Conservation (phyloP, 2,113 vertebrate genomes). For the Aramus guarauna region DNA sequence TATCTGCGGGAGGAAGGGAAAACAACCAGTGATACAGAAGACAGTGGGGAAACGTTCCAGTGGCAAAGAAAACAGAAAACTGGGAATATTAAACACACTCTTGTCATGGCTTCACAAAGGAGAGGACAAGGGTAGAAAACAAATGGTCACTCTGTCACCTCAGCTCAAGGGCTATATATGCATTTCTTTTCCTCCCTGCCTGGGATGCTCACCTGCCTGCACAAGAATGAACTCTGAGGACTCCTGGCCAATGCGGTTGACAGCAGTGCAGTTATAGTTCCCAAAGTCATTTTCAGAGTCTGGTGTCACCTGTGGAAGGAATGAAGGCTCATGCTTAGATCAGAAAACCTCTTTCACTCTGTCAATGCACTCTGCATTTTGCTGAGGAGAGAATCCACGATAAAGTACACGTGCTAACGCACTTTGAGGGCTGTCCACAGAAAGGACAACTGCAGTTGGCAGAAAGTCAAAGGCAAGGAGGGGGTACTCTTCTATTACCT, state of each 20-base stretch:
- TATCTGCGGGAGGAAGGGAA: conserved; percentile 76
- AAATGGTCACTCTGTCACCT: background rate
- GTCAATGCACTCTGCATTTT: background rate
- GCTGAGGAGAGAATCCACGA: background rate
- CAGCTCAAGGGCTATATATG: background rate
- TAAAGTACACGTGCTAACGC: background rate
- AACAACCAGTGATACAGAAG: background rate
- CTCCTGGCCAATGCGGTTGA: conserved; percentile 95
- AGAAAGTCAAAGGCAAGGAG: background rate
- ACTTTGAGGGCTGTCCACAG: background rate
- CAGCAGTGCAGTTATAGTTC: conserved; percentile 96
- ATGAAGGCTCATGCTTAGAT: background rate
- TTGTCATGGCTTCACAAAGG: background rate
- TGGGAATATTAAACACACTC: background rate
- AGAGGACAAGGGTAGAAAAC: background rate
- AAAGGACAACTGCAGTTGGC: background rate
- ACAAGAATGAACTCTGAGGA: conserved; percentile 97
- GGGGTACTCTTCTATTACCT: background rate
- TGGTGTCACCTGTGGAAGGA: conserved; percentile 83
- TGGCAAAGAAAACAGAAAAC: background rate
- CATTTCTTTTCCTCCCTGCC: background rate
- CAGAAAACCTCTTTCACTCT: background rate
- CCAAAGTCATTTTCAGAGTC: conserved; percentile 96
- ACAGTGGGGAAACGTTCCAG: background rate
- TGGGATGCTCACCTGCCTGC: conserved; percentile 86